These are phyloP conservation scores for Craseonycteris thonglongyai DNA, from an alignment of 2,113 vertebrate species.

Conservation along the genomic window DNA sequence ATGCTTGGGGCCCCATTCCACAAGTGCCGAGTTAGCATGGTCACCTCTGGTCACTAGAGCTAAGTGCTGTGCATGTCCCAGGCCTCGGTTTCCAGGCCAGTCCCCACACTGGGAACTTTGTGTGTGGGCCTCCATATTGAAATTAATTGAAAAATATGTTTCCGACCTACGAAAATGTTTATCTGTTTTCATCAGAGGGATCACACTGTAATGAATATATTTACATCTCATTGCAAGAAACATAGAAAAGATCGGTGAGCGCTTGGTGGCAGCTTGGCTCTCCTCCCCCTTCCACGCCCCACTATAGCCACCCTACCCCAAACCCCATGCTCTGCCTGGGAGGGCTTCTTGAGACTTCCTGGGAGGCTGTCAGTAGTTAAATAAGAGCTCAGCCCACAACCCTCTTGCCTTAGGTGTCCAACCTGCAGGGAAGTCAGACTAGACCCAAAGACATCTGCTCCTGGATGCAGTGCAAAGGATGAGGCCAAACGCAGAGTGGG, in stretches of 20 bases:
- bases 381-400: not conserved
- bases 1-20: rapidly evolving
- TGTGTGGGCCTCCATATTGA: slow-evolving; percentile 68
- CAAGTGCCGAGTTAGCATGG: not conserved
- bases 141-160: slow-evolving; percentile 79
- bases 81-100: rapidly evolving
- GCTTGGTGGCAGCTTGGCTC: not conserved
- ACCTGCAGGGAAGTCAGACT: not conserved
- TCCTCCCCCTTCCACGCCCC: not conserved
- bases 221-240: slow-evolving; percentile 78
- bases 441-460: slow-evolving; percentile 13
- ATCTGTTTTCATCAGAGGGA: slow-evolving; percentile 75
- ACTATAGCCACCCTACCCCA: not conserved
- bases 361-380: rapidly evolving
- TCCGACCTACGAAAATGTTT: slow-evolving; percentile 74
- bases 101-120: not conserved
- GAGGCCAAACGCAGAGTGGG: not conserved
- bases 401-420: not conserved
- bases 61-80: not conserved
- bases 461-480: not conserved
- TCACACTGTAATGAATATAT: slow-evolving; percentile 78
- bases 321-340: not conserved
- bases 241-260: slow-evolving; percentile 4
- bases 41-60: not conserved
- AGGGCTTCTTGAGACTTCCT: not conserved